Evolutionary conservation across 1,140 invertebrate species (phyloP), one percentile per base, ranked within the genome.

Genomic region (Anoplophora glabripennis): DNA sequence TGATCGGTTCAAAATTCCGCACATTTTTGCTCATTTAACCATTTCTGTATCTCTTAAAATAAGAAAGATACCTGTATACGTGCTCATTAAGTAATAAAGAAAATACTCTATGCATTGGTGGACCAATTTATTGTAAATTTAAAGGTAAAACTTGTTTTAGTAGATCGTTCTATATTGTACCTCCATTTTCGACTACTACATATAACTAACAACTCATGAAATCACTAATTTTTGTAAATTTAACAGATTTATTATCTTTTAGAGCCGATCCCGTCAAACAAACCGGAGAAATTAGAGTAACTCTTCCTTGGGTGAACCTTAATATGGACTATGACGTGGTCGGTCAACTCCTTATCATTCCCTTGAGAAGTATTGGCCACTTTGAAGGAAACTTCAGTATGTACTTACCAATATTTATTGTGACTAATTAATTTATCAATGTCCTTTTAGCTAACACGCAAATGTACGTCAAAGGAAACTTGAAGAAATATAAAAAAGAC

Each of bases 371-470:
- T 41, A 80, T 80, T 72, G 87, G 87, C 40, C 80, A 74, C 46
- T 81, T 88, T 54, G 79, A 75, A 65, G 84, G 85, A 71, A 88
- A 88, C 70, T 86, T 89, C 73, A 86, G 87, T 89, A 76, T 82
- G 86, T 83, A 47, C 45, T 42, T 36, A 33, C 15, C 12, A 34
- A 12, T 48, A 49, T 10, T 17, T 14, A 9, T 18, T 17, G 41
- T 18, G 15, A 28, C 18, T 14, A 11, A 7, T 17, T 8, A 37
- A 33, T 17, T n/a, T 40, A n/a, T 40, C 38, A n/a, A 40, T 48
- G 37, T 36, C 57, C 35, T 69, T 72, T 47, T 42, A 74, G 73
- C 67, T 41, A 57, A 75, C 36, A 75, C 66, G 9, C 61, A 68
- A 61, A 64, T 71, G 44, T 67, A 63, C 12, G 42, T 71, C 8